Conservation (phyloP, 2,797 vertebrate genomes). For the Pipistrellus pygmaeus region DNA sequence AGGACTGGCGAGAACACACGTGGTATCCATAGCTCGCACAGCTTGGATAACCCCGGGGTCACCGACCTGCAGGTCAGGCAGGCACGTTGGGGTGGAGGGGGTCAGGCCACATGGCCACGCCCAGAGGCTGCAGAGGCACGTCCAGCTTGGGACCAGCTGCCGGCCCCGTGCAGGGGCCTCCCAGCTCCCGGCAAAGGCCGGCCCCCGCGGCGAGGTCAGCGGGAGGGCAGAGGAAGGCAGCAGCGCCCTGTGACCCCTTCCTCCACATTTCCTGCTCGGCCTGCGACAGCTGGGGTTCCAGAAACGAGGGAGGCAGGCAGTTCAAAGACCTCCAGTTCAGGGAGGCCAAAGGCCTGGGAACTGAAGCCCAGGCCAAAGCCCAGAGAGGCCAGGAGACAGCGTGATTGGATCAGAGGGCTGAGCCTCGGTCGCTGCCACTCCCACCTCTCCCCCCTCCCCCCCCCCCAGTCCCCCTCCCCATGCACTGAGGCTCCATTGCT, state of each 20-base stretch:
- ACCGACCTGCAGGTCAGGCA: not conserved
- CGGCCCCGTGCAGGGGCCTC: not conserved
- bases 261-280: conserved; percentile 81
- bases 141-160: not conserved
- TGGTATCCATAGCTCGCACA: not conserved
- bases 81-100: not conserved
- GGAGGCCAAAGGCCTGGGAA: conserved; percentile 81
- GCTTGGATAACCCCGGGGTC: not conserved
- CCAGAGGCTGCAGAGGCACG: not conserved
- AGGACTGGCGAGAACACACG: not conserved
- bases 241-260: conserved; percentile 69
- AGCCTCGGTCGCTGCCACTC: rapidly evolving
- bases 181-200: conserved; percentile 42
- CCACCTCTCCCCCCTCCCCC: rapidly evolving
- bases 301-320: conserved; percentile 72
- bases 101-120: not conserved
- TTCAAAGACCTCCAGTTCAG: conserved; percentile 83
- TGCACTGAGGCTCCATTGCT: not conserved
- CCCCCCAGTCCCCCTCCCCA: too few species aligned
- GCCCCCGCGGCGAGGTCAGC: conserved; percentile 61
- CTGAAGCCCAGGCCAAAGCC: conserved; percentile 66
- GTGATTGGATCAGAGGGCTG: not conserved
- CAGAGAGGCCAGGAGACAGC: conserved; percentile 77
- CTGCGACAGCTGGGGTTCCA: conserved; percentile 72
- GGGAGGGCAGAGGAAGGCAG: conserved; percentile 11